phyloP scores from a whole-genome alignment of 2,113 vertebrate genomes.

The Forbesichthys papilliferus region DNA sequence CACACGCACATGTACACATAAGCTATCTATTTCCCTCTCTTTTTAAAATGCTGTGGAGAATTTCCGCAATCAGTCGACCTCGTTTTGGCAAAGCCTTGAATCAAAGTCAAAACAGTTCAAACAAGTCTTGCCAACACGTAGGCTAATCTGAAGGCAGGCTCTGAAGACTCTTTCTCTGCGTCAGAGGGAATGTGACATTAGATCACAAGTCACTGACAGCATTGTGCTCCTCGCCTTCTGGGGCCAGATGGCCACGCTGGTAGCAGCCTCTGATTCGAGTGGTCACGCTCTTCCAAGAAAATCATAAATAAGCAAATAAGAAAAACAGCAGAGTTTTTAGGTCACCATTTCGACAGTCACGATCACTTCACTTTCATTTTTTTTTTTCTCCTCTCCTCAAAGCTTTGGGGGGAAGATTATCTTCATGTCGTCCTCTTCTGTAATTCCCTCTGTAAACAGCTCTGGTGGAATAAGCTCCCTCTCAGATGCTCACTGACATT shows the following conservation, averaged over 20 bases:
- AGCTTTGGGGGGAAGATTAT: slow-evolving; percentile 66
- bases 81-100: slow-evolving; percentile 39
- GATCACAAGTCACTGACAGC: slow-evolving; percentile 38
- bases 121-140: slow-evolving; percentile 36
- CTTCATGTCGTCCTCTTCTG: slow-evolving; percentile 58
- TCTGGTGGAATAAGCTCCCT: slow-evolving; percentile 62
- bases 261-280: slow-evolving; percentile 18
- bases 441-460: slow-evolving; percentile 74
- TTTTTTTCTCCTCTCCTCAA: slow-evolving; percentile 21
- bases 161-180: slow-evolving; percentile 50
- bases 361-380: slow-evolving; percentile 23
- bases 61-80: slow-evolving; percentile 56
- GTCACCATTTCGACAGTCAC: slow-evolving; percentile 39
- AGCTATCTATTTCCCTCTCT: background rate
- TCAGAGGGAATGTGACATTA: slow-evolving; percentile 52
- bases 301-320: background rate
- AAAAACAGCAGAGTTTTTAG: slow-evolving; percentile 34
- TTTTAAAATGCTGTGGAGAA: slow-evolving; percentile 22
- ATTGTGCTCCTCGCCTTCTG: slow-evolving; percentile 8
- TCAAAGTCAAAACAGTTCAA: slow-evolving; percentile 66
- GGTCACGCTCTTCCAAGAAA: slow-evolving; percentile 18
- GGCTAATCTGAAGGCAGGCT: slow-evolving; percentile 64
- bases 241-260: slow-evolving; percentile 14
- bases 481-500: slow-evolving; percentile 67
- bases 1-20: slow-evolving; percentile 1